phyloP scores from a whole-genome alignment of 1,140 invertebrate species.

The Acyrthosiphon pisum region DNA sequence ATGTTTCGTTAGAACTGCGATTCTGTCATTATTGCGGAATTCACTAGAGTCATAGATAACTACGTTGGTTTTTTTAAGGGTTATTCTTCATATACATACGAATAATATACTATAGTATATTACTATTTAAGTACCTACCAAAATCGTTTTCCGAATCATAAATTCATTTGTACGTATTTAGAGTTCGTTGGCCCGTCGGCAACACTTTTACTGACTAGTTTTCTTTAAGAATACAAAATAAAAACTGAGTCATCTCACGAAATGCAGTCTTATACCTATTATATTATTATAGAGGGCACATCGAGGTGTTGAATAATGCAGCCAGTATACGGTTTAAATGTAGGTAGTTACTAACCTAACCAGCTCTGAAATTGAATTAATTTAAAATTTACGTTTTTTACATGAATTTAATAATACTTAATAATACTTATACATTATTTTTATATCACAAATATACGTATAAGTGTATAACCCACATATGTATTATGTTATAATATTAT shows the following conservation, averaged over 20 bases:
- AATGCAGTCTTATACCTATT: not conserved
- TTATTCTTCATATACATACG: not conserved
- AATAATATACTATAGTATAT: not conserved
- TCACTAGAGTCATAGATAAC: not conserved
- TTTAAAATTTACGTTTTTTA: not conserved
- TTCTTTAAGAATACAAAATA: not conserved
- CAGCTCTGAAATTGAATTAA: not conserved
- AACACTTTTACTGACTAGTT: conserved; percentile 27
- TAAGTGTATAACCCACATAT: not conserved
- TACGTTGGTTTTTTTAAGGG: not conserved
- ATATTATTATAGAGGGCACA: not conserved
- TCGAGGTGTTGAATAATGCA: not conserved
- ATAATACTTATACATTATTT: not conserved
- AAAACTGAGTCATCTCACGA: not conserved
- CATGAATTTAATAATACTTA: no score
- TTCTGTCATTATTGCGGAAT: not conserved
- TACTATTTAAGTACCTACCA: not conserved
- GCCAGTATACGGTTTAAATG: not conserved
- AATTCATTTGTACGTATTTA: not conserved
- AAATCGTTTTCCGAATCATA: not conserved
- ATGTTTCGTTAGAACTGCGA: not conserved
- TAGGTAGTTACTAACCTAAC: not conserved
- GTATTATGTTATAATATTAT: not conserved
- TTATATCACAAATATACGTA: not conserved
- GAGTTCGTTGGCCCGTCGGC: not conserved